Conservation (phyloP, 2,113 vertebrate species). For the Ariopsis seemanni region DNA sequence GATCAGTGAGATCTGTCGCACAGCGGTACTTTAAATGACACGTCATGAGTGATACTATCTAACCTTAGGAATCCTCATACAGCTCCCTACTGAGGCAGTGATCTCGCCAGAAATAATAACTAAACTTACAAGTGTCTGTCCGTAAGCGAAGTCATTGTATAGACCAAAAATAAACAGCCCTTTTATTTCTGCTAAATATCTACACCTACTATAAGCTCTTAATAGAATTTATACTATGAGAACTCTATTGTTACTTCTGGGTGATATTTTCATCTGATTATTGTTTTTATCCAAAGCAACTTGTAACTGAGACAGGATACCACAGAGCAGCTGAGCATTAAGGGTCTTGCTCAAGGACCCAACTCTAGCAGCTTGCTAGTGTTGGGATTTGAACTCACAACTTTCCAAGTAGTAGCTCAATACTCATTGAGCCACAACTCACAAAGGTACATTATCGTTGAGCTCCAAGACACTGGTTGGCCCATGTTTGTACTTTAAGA, state of each 20-base stretch:
- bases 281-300: not conserved
- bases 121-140: not conserved
- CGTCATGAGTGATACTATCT: not conserved
- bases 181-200: not conserved
- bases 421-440: not conserved
- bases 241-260: constrained; percentile 4
- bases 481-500: not conserved
- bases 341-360: not conserved
- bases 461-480: not conserved
- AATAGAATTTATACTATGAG: constrained; percentile 14
- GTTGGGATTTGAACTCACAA: not conserved
- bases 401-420: not conserved
- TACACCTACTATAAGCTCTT: constrained; percentile 13
- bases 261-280: not conserved
- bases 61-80: not conserved
- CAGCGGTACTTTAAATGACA: not conserved
- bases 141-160: not conserved
- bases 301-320: not conserved
- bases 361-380: not conserved
- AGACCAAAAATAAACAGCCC: not conserved
- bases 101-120: not conserved
- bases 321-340: not conserved
- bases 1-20: not conserved
- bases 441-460: not conserved
- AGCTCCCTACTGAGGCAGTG: not conserved